phyloP scores from a whole-genome alignment of 2,888 invertebrate species.

The Lepidocyrtinus sp. region DNA sequence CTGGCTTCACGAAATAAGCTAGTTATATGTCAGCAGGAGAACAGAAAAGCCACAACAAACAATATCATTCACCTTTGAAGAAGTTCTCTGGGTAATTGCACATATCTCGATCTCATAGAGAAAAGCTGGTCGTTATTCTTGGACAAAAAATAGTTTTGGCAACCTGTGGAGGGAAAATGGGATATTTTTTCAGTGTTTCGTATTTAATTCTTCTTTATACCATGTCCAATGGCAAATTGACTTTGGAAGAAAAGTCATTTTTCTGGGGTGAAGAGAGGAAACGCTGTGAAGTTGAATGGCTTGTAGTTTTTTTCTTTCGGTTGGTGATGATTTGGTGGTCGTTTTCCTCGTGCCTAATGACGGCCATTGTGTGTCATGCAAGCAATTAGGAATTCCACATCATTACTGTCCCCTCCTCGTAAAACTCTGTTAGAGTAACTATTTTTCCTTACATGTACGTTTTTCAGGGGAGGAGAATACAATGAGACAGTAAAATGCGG shows the following conservation, averaged over 20 bases:
- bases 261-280: conserved; percentile 14
- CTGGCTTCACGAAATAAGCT: background rate
- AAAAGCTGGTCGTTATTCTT: background rate
- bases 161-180: conserved; percentile 38
- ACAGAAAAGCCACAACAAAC: conserved; percentile 17
- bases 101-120: conserved; percentile 15
- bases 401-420: conserved; percentile 15
- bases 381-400: conserved; percentile 48
- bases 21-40: conserved; percentile 10
- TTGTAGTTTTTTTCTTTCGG: conserved; percentile 1
- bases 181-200: conserved; percentile 8
- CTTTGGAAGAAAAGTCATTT: conserved; percentile 16
- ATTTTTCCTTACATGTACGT: background rate
- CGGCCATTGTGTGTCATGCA: conserved; percentile 47
- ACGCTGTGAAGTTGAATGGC: background rate
- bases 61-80: conserved; percentile 15
- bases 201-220: background rate
- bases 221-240: conserved; percentile 17
- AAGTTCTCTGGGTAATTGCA: conserved; percentile 28
- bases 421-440: conserved; percentile 1
- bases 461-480: background rate
- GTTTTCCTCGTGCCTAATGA: conserved; percentile 41
- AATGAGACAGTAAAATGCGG: background rate
- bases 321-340: conserved; percentile 14
- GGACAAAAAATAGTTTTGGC: conserved; percentile 11